Percentiles rank a stretch among this genome's conserved stretches.
Conservation (phyloP, 2,113 vertebrate species). For the Lanius ludovicianus region DNA sequence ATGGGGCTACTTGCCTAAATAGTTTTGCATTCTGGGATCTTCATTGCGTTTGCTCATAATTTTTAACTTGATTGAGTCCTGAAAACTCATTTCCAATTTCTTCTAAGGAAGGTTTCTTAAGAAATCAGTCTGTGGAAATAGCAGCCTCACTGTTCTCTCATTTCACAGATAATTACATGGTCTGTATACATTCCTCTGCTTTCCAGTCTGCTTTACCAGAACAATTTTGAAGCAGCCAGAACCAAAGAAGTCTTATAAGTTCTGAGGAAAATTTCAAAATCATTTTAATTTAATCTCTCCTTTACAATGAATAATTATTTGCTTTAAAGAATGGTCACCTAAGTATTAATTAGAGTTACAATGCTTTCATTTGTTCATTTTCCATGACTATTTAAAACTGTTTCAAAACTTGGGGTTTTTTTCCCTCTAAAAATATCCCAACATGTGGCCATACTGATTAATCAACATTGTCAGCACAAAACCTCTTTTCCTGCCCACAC, state of each 20-base stretch:
- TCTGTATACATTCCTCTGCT: conserved; percentile 1
- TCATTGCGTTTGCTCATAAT: neutral
- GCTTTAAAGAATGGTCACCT: neutral
- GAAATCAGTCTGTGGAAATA: conserved; percentile 27
- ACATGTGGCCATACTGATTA: neutral
- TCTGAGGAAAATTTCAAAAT: neutral
- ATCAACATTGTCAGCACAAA: conserved; percentile 30
- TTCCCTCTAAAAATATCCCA: neutral
- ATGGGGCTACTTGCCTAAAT: neutral
- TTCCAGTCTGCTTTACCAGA: neutral
- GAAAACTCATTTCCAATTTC: neutral
- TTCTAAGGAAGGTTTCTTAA: neutral
- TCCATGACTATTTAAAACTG: neutral
- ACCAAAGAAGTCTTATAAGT: neutral
- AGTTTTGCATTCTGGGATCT: neutral
- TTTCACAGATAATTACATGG: neutral
- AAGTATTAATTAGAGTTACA: neutral
- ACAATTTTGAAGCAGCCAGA: neutral
- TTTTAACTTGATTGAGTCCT: neutral
- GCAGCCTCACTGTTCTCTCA: neutral
- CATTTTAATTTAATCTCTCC: neutral
- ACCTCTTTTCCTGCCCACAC: neutral
- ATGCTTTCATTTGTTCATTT: neutral
- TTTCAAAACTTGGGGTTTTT: neutral
- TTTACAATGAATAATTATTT: neutral